Evolutionary conservation across 2,797 vertebrate genomes (phyloP).

Genomic region (Cirrhinus molitorella): DNA sequence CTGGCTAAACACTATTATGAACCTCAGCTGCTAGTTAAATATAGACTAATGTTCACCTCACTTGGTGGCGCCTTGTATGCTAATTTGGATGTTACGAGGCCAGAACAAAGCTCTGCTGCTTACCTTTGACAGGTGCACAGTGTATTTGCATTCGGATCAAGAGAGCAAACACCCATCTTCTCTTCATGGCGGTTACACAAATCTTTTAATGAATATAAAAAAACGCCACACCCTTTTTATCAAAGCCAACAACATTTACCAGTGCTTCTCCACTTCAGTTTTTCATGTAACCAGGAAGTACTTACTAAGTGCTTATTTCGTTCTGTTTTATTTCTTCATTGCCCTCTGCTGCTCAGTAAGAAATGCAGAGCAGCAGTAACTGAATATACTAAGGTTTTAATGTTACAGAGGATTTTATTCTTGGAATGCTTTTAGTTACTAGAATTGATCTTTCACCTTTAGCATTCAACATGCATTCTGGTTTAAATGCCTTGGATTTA

Average conservation of each 20-base stretch:
- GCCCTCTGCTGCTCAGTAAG: not conserved
- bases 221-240: conserved; percentile 25
- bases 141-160: conserved; percentile 29
- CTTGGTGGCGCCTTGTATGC: not conserved
- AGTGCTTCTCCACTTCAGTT: not conserved
- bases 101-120: not conserved
- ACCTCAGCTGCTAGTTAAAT: not conserved
- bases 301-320: not conserved
- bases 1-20: not conserved
- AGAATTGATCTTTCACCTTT: not conserved
- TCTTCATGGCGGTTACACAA: conserved; percentile 5
- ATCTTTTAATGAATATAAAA: not conserved
- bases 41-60: not conserved
- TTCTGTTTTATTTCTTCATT: not conserved
- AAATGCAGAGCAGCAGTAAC: not conserved
- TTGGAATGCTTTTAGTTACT: not conserved
- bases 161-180: conserved; percentile 20
- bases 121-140: conserved; percentile 32
- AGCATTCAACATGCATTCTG: not conserved
- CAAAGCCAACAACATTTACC: conserved; percentile 10
- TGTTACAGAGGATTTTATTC: not conserved
- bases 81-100: not conserved
- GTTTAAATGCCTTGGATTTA: not conserved
- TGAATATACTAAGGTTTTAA: not conserved
- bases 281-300: not conserved